Base-by-base conservation (phyloP, 2,888 invertebrate genomes). In the Alloplasta piceator region DNA sequence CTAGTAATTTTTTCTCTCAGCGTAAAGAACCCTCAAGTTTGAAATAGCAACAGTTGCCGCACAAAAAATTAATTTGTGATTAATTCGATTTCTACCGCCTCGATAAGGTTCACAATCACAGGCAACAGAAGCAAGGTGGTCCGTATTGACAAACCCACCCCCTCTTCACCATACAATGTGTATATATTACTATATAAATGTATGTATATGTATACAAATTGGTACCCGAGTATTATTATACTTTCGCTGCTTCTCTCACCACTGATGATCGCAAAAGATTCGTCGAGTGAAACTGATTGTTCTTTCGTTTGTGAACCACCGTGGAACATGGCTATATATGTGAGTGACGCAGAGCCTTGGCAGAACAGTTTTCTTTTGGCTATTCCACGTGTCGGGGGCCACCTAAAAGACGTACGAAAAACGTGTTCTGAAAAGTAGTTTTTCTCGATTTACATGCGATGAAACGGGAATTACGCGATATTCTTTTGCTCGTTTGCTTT, bases 281-380 rank as follows among this genome's bases (percentile, higher is more conserved):
- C 82, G 64, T 86, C 84, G 79, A 91, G 92, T 90, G 91, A 91
- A 90, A 91, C 91, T 87, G 85, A 92, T 92, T 91, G 91, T 91
- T 91, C 88, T 84, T 83, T 87, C 85, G 87, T 86, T 89, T 89
- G 90, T 87, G 90, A 91, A 90, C 83, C 80, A 83, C 86, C 84
- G 82, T 80, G 78, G 38, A 56, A 75, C 61, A 38, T 87, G 87
- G 88, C 87, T 91, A 91, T 91, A 91, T 88, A 91, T 89, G 74
- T 80, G 77, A 83, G 83, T 83, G 85, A 82, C 82, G 74, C 58
- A 41, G 67, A 81, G 66, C 78, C 78, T 79, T 86, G 72, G 83
- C 85, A 86, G 73, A 85, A 76, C 90, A 91, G 91, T 91, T 87
- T 86, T 85, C 82, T 85, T 86, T 75, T 16, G 82, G 77, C 68